Conservation (phyloP, 2,797 vertebrate species). For the Heterohyrax brucei region DNA sequence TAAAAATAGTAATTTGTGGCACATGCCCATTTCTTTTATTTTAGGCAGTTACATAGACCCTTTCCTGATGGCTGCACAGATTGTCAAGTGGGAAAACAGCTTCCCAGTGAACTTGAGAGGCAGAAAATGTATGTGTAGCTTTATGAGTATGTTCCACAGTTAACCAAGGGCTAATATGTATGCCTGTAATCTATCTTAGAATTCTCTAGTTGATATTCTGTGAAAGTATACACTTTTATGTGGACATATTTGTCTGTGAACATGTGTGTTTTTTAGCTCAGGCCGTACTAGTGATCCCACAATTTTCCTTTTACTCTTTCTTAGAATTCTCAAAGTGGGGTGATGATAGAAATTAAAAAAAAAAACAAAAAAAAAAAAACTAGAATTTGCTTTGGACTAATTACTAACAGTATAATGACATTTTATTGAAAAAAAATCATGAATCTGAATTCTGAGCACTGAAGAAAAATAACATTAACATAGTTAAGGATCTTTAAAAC, state of each 20-base stretch:
- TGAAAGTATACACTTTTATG: not conserved
- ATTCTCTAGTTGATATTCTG: not conserved
- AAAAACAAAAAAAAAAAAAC: no score
- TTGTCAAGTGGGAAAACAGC: no score
- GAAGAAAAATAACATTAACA: not conserved
- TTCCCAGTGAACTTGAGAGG: no score
- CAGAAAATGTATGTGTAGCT: no score
- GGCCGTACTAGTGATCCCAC: not conserved
- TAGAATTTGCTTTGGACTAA: not conserved
- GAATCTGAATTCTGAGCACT: constrained; percentile 9
- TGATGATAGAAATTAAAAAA: not conserved
- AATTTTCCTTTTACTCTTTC: not conserved
- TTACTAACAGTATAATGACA: not conserved
- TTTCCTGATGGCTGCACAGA: no score
- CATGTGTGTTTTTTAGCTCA: not conserved
- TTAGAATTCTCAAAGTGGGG: not conserved
- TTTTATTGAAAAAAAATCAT: constrained; percentile 33
- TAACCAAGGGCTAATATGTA: no score
- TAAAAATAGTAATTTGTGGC: no score
- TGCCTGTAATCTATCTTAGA: not conserved
- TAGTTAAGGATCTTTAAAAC: not conserved
- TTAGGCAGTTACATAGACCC: no score
- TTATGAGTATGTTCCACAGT: no score
- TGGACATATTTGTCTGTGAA: not conserved
- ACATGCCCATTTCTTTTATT: no score